Percentiles rank a stretch among this genome's conserved stretches.
Evolutionary conservation across 2,797 vertebrate genomes (phyloP).

Genomic region (Acestrorhynchus altus): DNA sequence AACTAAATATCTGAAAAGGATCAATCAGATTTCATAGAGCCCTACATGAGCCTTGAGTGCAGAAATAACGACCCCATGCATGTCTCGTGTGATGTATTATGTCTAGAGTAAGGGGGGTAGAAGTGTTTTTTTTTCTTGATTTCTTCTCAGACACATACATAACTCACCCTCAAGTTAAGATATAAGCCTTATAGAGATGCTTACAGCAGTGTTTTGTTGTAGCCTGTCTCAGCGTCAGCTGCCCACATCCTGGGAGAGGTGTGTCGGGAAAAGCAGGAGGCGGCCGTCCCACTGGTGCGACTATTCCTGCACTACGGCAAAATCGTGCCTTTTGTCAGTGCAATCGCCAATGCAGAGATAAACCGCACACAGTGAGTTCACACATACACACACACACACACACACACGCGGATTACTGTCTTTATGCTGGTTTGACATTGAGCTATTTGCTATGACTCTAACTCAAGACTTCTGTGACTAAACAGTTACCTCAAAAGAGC

Average conservation of each 20-base stretch:
- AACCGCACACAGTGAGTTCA: conserved; percentile 95
- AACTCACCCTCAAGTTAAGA: background rate
- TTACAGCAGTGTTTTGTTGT: conserved; percentile 41
- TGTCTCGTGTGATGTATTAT: too few species aligned
- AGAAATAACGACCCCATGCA: too few species aligned
- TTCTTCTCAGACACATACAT: background rate
- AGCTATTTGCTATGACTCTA: background rate
- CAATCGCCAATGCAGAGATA: conserved; percentile 95
- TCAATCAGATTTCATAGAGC: too few species aligned
- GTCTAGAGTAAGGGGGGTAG: too few species aligned
- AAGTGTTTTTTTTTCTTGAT: too few species aligned
- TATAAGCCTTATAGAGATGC: background rate
- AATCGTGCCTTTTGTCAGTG: conserved; percentile 96
- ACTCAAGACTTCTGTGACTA: background rate
- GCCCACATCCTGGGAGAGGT: conserved; percentile 95
- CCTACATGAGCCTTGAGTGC: too few species aligned
- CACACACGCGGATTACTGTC: conserved; percentile 19
- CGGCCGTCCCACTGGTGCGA: conserved; percentile 93
- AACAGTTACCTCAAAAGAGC: too few species aligned
- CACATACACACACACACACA: conserved; percentile 14
- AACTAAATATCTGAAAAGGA: too few species aligned
- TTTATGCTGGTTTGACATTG: background rate
- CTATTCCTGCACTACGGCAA: conserved; percentile 95
- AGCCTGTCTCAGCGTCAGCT: conserved; percentile 95
- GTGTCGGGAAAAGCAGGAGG: conserved; percentile 97